Evolutionary conservation across 2,797 vertebrate species (phyloP).

Genomic region (Acipenser oxyrinchus): DNA sequence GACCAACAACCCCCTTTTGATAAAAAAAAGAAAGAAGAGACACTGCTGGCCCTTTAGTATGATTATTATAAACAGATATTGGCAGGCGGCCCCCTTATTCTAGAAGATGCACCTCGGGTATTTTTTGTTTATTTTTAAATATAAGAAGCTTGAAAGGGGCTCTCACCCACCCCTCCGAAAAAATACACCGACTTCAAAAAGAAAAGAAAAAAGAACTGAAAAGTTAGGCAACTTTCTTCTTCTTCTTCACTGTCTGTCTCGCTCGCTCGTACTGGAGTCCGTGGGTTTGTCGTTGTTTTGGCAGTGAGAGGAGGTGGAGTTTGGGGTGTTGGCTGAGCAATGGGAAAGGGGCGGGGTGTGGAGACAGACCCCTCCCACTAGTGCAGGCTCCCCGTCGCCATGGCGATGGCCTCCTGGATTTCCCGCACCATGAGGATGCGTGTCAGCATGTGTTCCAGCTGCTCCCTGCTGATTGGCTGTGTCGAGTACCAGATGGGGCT

Average conservation of each 20-base stretch:
- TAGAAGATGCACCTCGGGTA: conserved; percentile 11
- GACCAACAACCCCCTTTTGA: not conserved
- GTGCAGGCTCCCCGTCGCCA: conserved; percentile 73
- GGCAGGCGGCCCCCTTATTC: conserved; percentile 7
- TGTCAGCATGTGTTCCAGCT: conserved; percentile 92
- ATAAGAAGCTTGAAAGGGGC: too few relatives aligned
- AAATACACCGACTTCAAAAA: conserved; percentile 10
- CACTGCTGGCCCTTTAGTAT: not conserved
- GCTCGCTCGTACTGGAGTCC: not conserved
- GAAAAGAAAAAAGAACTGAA: conserved; percentile 39
- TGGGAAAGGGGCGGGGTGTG: not conserved
- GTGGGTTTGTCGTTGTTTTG: conserved; percentile 5
- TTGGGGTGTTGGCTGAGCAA: not conserved
- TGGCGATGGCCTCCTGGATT: conserved; percentile 85
- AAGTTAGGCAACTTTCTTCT: conserved; percentile 68
- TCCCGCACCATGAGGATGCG: conserved; percentile 88
- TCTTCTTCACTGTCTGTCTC: conserved; percentile 3
- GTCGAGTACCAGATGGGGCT: conserved; percentile 97
- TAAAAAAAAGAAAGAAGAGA: not conserved
- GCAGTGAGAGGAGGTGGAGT: conserved; percentile 1
- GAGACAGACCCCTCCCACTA: conserved; percentile 50
- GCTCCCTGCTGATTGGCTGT: conserved; percentile 86
- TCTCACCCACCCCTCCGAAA: not conserved
- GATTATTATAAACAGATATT: not conserved
- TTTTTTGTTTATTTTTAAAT: too few relatives aligned